phyloP scores from a whole-genome alignment of 2,113 vertebrate species.

The Drymodes brunneopygia region DNA sequence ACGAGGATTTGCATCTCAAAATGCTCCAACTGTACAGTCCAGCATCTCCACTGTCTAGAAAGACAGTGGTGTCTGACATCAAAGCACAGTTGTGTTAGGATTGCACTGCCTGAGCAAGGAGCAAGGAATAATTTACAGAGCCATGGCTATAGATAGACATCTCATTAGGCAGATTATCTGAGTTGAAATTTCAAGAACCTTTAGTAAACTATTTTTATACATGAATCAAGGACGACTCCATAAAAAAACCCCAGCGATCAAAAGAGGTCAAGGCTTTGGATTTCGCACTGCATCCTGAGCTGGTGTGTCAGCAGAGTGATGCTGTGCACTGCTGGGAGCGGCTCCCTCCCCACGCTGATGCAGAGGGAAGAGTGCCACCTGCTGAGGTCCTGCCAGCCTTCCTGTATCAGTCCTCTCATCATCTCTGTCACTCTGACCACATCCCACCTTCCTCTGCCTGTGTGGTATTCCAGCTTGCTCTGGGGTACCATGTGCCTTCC shows the following conservation, averaged over 20 bases:
- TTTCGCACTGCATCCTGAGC: not conserved
- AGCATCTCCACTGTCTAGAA: not conserved
- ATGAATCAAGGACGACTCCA: not conserved
- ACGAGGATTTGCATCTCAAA: not conserved
- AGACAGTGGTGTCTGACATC: not conserved
- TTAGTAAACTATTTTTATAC: constrained; percentile 20
- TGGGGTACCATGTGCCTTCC: not conserved
- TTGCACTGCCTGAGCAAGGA: not conserved
- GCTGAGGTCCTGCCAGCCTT: not conserved
- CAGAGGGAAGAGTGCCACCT: constrained; percentile 43
- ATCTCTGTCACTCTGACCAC: not conserved
- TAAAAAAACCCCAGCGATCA: not conserved
- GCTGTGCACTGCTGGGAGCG: not conserved
- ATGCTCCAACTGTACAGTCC: not conserved
- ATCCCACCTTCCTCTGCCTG: not conserved
- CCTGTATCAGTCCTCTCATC: not conserved
- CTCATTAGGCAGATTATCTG: not conserved
- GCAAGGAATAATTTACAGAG: not conserved
- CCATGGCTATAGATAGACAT: not conserved
- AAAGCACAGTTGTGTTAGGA: not conserved
- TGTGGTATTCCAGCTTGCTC: not conserved
- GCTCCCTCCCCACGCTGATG: not conserved
- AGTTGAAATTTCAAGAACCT: constrained; percentile 20
- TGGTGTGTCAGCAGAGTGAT: not conserved
- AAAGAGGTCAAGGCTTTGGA: constrained; percentile 1